Conservation (phyloP, 2,797 vertebrate species). For the Propithecus perrieri region DNA sequence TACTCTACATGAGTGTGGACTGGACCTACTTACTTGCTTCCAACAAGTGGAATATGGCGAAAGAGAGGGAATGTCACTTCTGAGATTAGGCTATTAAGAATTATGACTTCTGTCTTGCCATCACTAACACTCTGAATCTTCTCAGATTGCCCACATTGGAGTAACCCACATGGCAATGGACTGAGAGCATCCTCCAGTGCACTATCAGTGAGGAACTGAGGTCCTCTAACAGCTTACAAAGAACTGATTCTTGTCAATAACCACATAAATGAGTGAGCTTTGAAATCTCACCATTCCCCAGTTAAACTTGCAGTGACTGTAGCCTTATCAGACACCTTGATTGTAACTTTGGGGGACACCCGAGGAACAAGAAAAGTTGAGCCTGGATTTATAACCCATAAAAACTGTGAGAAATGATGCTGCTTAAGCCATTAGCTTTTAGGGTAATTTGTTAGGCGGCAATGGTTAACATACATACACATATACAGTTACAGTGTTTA, state of each 20-base stretch:
- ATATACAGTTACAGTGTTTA: background rate
- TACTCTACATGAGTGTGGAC: background rate
- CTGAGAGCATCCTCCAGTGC: background rate
- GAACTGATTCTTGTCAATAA: background rate
- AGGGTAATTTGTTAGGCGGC: background rate
- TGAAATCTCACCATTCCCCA: background rate
- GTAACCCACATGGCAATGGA: background rate
- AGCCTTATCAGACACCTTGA: background rate
- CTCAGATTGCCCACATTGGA: background rate
- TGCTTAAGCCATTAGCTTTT: background rate
- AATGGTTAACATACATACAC: background rate
- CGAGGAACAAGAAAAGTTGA: background rate
- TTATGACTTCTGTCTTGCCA: background rate
- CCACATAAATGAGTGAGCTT: background rate
- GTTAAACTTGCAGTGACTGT: background rate
- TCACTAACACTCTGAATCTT: background rate
- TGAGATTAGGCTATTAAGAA: background rate
- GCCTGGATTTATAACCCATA: background rate
- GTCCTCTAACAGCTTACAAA: background rate
- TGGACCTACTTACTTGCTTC: background rate
- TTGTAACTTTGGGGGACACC: background rate
- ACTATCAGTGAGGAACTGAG: background rate
- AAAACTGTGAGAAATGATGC: background rate
- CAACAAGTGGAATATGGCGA: background rate
- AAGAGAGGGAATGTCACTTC: background rate